Base-by-base conservation (phyloP, 2,113 vertebrate genomes). In the Lophura nycthemera region DNA sequence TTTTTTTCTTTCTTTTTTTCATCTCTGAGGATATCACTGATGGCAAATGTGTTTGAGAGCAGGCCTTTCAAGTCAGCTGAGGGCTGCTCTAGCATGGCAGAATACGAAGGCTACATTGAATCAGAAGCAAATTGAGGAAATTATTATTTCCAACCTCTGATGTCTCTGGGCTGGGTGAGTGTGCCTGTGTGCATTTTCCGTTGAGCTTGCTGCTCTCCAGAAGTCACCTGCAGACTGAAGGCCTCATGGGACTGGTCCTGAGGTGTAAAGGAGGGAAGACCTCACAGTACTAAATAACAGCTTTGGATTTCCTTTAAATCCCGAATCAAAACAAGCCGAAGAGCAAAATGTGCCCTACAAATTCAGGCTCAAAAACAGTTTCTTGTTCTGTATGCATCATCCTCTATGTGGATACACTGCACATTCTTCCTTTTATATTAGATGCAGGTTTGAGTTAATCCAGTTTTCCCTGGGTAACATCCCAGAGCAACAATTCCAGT, bases 151-250 rank as follows among this genome's bases (percentile, higher is more conserved):
- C 12, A 38, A 4, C 36, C n/a, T n/a, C 59, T 17, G 34, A 13
- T 19, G 22, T 8, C 4, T 38, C 40, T 10, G 13, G 36, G 45
- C 30, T 1, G 32, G 25, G 16, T 27, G 20, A 7, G 3, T 16
- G 19, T 60, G 83, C 17, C 67, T 8, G 0, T 27, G 17, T 43
- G 17, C 3, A 0, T 32, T 38, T 70, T 38, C 30, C 17, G 10
- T 29, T 32, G 3, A 0, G 36, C 63, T 81, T 0, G 0, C 18
- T 47, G 81, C 84, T 86, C 61, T 56, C 77, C 4, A 4, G 36
- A 36, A 89, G 84, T 71, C 78, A 75, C 71, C 81, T 86, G 74
- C 70, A 75, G 87, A 70, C 54, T 76, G 63, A 79, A 89, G 84
- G 13, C 60, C 93, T 25, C 59, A 7, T 10, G 70, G 54, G 48